These are phyloP conservation scores for Fistularia commersonii DNA, from an alignment of 2,797 vertebrate genomes.

Conservation along the genomic window DNA sequence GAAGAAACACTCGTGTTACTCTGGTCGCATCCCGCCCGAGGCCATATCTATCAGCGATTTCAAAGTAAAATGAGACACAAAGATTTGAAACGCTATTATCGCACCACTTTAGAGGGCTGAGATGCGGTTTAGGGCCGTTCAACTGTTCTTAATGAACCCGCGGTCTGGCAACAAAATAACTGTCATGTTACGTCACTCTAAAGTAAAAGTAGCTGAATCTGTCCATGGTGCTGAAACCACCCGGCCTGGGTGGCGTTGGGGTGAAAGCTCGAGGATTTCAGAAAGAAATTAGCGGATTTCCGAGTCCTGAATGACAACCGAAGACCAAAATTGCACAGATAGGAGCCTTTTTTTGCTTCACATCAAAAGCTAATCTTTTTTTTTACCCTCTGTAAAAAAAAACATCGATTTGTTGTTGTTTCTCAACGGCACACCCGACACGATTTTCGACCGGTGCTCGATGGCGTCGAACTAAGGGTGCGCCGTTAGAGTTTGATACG, in stretches of 20 bases:
- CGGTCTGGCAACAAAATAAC: not conserved
- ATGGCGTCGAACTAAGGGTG: no score
- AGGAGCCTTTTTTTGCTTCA: no score
- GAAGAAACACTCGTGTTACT: slow-evolving; percentile 13
- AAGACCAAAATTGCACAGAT: no score
- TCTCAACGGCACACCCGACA: no score
- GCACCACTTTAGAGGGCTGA: no score
- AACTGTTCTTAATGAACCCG: no score
- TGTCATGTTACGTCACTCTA: not conserved
- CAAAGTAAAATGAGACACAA: not conserved
- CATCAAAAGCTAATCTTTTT: no score
- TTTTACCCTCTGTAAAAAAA: no score
- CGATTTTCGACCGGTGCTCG: no score
- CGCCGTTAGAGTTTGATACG: no score
- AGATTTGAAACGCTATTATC: not conserved
- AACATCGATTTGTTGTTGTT: no score
- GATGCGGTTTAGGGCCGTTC: no score
- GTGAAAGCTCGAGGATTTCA: slow-evolving; percentile 1
- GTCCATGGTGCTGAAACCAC: slow-evolving; percentile 60
- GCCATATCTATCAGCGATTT: not conserved
- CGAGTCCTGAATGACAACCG: not conserved
- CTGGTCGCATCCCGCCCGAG: not conserved
- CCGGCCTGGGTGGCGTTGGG: not conserved
- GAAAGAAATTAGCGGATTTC: not conserved
- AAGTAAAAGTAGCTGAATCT: slow-evolving; percentile 29